A percentile compares a stretch with the other conserved stretches of the same genome.
Conservation (phyloP, 2,797 vertebrate genomes). For the Eleutherodactylus coqui region DNA sequence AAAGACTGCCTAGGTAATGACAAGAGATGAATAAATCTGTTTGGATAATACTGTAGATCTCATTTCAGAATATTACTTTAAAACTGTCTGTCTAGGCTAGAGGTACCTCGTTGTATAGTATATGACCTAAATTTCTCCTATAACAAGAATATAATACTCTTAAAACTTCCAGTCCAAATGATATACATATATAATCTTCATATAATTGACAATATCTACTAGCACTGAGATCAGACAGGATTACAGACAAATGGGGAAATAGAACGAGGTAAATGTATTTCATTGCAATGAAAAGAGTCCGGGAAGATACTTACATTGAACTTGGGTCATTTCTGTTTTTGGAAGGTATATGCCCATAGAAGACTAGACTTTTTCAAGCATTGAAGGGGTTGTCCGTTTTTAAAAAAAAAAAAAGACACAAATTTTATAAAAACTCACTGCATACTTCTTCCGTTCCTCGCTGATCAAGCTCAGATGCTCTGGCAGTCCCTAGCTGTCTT, state of each 20-base stretch:
- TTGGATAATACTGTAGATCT: background rate
- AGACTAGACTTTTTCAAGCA: too few species aligned
- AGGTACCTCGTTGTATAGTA: background rate
- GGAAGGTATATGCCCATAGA: too few species aligned
- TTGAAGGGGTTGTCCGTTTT: too few species aligned
- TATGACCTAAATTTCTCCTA: background rate
- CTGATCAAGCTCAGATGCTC: too few species aligned
- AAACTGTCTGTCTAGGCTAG: background rate
- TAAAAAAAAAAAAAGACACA: too few species aligned
- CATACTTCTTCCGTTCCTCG: too few species aligned
- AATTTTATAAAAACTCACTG: too few species aligned
- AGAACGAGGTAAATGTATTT: background rate
- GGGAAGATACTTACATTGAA: background rate
- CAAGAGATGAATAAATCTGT: background rate
- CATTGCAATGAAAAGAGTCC: background rate
- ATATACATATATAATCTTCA: background rate
- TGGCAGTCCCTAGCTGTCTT: too few species aligned
- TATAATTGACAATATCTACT: constrained; percentile 2
- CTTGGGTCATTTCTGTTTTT: too few species aligned
- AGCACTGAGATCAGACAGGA: background rate
- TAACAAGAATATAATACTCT: constrained; percentile 16
- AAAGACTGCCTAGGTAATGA: background rate
- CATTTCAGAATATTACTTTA: background rate
- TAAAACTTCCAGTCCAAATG: background rate
- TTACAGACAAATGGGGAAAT: background rate